Conservation (phyloP, 2,113 vertebrate genomes). For the Odontophorus gujanensis region DNA sequence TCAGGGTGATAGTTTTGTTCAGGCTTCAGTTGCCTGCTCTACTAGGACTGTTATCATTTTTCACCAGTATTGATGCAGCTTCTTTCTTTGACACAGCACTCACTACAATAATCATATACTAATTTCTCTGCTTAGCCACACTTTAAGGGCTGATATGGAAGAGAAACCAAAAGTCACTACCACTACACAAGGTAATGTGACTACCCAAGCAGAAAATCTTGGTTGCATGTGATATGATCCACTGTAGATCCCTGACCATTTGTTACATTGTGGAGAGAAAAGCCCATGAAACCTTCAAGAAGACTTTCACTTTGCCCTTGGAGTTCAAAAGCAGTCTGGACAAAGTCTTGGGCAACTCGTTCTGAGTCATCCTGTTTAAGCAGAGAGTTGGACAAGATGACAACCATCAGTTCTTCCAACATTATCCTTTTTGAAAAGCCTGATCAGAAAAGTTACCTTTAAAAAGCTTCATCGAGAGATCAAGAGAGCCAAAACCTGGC, state of each 20-base stretch:
- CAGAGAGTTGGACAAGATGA: not conserved
- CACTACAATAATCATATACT: not conserved
- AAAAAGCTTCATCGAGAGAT: constrained; percentile 55
- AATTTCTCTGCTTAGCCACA: not conserved
- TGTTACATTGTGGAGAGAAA: not conserved
- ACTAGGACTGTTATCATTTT: not conserved
- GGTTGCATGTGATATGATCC: not conserved
- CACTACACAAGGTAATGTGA: not conserved
- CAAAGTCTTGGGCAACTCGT: not conserved
- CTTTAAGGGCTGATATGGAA: not conserved
- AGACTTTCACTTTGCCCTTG: not conserved
- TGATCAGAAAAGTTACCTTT: constrained; percentile 54
- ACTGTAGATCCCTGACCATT: not conserved
- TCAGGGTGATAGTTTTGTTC: not conserved
- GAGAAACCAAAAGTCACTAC: not conserved
- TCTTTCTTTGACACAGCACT: not conserved
- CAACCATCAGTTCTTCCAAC: not conserved
- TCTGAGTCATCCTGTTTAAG: not conserved
- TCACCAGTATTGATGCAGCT: not conserved
- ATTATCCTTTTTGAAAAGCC: not conserved
- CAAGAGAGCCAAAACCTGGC: constrained; percentile 44
- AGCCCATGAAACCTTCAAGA: not conserved
- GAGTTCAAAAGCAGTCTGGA: not conserved
- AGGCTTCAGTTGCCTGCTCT: not conserved
- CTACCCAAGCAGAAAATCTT: not conserved